Conservation (phyloP, 2,113 vertebrate genomes). For the Microtus montanus region DNA sequence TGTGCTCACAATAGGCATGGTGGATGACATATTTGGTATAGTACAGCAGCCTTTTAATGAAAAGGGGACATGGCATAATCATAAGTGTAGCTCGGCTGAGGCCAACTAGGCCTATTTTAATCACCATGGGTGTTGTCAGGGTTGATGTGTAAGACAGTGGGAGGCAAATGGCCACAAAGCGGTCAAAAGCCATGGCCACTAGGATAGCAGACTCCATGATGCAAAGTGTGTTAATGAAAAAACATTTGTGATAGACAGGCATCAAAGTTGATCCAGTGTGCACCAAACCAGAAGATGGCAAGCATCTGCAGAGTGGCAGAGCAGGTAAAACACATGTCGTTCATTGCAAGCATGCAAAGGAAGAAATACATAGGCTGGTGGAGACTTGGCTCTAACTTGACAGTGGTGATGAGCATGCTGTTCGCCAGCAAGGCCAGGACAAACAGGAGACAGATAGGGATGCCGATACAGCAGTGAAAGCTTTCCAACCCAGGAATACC, state of each 20-base stretch:
- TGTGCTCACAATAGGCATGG: conserved; percentile 78
- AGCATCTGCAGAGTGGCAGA: conserved; percentile 62
- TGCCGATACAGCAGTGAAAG: conserved; percentile 56
- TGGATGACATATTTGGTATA: conserved; percentile 56
- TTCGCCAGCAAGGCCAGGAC: conserved; percentile 52
- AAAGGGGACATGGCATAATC: conserved; percentile 56
- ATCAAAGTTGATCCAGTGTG: neutral
- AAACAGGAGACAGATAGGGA: conserved; percentile 55
- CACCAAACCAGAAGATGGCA: conserved; percentile 43
- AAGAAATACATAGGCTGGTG: conserved; percentile 72
- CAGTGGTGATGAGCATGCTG: conserved; percentile 12
- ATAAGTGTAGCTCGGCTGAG: neutral
- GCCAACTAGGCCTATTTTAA: neutral
- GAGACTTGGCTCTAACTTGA: conserved; percentile 53
- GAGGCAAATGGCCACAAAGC: neutral
- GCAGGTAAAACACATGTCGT: conserved; percentile 44
- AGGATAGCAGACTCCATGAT: conserved; percentile 51
- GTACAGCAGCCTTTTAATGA: conserved; percentile 69
- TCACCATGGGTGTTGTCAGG: neutral
- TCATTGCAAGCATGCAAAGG: conserved; percentile 47
- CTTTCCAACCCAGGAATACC: conserved; percentile 67
- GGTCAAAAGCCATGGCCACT: neutral
- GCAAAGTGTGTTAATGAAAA: conserved; percentile 69
- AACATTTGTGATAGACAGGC: conserved; percentile 74
- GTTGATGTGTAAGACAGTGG: rapidly evolving